Evolutionary conservation across 1,140 invertebrate genomes (phyloP), one percentile per base, ranked within the genome.

Genomic region (Caenorhabditis brenneri): DNA sequence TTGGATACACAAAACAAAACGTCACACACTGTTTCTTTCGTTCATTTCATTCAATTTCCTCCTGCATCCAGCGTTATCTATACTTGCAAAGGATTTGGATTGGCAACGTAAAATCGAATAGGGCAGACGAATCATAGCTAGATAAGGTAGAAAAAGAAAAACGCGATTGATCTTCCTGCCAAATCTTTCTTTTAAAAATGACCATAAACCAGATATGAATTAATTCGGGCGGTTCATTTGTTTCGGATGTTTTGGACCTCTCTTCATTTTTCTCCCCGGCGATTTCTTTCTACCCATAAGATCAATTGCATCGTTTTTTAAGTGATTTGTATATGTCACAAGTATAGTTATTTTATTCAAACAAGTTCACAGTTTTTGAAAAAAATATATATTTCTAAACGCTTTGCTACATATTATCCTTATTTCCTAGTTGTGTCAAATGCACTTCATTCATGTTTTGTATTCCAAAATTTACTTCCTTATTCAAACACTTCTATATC

Each of bases 111-210:
- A 65, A 65, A 65, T 65, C 29, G 58, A 16, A 65, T 65, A 65
- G n/a, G 31, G 24, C 3, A 33, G 58, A 65, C 29, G n/a, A 51
- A 51, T n/a, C 48, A 51, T 51, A n/a, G 4, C 4, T 19, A 36
- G 58, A 36, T 33, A 33, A 36, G 10, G 1, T 65, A 65, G 6
- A 65, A 65, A 36, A n/a, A 65, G 19, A 33, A 33, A 16, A 19
- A 65, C 36, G 31, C 31, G 58, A 15, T 65, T 65, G 29, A 65
- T 36, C 58, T 65, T 65, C 58, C 29, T 29, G 29, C 58, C 58
- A 19, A n/a, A n/a, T 65, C 24, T 33, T 65, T n/a, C 31, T 65
- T 65, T n/a, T 65, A 65, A 65, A 65, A 65, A 65, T 65, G 12
- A 33, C 24, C 49, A 51, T 10, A 29, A 55, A 55, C 53, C 24